A percentile compares a stretch with the other conserved stretches of the same genome.
Evolutionary conservation across 2,797 vertebrate species (phyloP).

Genomic region (Falco novaeseelandiae): DNA sequence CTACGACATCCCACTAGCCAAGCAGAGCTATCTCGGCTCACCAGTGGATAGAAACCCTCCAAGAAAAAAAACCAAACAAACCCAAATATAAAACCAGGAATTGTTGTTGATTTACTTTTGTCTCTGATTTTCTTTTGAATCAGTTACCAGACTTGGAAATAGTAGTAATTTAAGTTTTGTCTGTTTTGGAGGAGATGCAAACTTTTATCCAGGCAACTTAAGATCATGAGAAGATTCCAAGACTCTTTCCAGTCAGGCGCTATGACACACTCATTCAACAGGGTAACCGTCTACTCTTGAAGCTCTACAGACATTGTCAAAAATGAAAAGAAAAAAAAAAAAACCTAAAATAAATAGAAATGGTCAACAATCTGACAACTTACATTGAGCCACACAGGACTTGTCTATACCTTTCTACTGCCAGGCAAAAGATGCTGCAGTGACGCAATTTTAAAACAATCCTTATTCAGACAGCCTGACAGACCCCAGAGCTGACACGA

Average conservation of each 20-base stretch:
- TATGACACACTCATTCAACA: background rate
- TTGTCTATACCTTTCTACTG: background rate
- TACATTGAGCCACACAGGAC: background rate
- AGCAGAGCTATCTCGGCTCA: background rate
- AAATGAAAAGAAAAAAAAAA: background rate
- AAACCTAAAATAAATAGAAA: background rate
- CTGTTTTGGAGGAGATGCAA: background rate
- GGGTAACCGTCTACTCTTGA: background rate
- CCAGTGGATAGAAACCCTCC: background rate
- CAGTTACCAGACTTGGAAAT: background rate
- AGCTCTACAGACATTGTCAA: background rate
- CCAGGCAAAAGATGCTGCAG: background rate
- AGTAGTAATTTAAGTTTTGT: background rate
- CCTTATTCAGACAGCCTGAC: slow-evolving; percentile 60
- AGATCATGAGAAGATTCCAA: background rate
- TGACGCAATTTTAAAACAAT: slow-evolving; percentile 53
- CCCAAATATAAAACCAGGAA: background rate
- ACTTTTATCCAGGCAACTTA: background rate
- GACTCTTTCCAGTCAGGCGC: background rate
- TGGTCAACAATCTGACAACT: background rate
- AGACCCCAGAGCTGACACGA: slow-evolving; percentile 73
- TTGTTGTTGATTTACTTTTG: background rate
- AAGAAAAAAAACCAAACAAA: background rate
- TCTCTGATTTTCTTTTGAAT: background rate
- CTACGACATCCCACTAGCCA: background rate